These are phyloP conservation scores for Coremacera marginata DNA, from an alignment of 2,888 invertebrate species.

Conservation along the genomic window DNA sequence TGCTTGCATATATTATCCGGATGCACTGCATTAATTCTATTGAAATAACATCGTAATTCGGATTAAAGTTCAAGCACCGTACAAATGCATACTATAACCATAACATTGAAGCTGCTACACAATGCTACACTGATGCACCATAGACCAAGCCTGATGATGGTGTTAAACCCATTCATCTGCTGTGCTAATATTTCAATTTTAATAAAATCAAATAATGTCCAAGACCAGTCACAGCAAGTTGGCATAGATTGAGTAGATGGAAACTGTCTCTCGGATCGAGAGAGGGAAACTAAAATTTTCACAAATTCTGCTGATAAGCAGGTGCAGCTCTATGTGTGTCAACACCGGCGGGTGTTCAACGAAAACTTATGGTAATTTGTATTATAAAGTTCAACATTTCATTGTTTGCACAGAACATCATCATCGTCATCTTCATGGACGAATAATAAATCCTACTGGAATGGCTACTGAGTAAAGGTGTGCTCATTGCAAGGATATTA, in stretches of 20 bases:
- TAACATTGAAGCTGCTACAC: not conserved
- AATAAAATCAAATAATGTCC: conserved; percentile 9
- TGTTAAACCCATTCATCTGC: not conserved
- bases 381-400: conserved; percentile 38
- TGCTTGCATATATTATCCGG: no score
- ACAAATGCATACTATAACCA: not conserved
- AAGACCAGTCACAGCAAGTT: not conserved
- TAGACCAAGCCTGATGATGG: not conserved
- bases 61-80: not conserved
- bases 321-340: conserved; percentile 27
- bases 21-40: no score
- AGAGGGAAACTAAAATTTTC: conserved; percentile 9
- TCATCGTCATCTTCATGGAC: not conserved
- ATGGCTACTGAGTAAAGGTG: not conserved
- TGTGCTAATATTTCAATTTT: conserved; percentile 17
- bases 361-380: conserved; percentile 39
- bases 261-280: not conserved
- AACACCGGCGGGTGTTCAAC: not conserved
- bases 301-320: conserved; percentile 34
- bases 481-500: not conserved
- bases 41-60: no score
- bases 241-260: not conserved
- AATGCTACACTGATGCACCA: not conserved
- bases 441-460: not conserved
- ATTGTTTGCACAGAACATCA: conserved; percentile 37